Conservation (phyloP, 2,888 invertebrate genomes). For the Melanostoma scalare region DNA sequence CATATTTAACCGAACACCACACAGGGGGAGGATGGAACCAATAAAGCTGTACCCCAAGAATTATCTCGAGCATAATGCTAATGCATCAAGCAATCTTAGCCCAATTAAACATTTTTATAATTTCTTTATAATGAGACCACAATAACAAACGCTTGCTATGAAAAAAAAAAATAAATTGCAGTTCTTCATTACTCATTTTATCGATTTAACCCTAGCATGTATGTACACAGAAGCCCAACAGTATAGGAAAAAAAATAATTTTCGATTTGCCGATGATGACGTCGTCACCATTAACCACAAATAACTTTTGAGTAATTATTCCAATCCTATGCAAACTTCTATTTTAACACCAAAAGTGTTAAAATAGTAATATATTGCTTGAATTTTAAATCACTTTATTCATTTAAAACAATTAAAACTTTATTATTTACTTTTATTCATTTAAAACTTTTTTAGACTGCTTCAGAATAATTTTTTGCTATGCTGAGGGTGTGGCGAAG, state of each 20-base stretch:
- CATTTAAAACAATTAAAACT: too few species aligned
- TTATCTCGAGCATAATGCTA: conserved; percentile 19
- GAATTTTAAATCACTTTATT: not conserved
- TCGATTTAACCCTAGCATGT: conserved; percentile 59
- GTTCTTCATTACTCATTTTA: conserved; percentile 60
- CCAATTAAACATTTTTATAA: not conserved
- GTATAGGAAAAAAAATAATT: conserved; percentile 32
- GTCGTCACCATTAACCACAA: conserved; percentile 56
- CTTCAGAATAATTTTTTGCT: conserved; percentile 32
- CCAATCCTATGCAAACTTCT: not conserved
- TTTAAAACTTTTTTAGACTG: not conserved
- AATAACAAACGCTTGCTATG: not conserved
- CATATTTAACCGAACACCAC: conserved; percentile 42
- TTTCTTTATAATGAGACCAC: conserved; percentile 8
- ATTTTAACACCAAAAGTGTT: not conserved
- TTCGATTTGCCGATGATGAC: conserved; percentile 69
- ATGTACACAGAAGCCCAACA: conserved; percentile 41
- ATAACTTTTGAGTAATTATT: conserved; percentile 30
- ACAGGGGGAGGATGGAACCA: conserved; percentile 41
- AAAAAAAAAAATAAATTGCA: too few species aligned
- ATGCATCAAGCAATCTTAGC: conserved; percentile 13
- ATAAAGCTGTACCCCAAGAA: conserved; percentile 47
- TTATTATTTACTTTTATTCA: too few species aligned
- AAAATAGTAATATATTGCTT: not conserved
- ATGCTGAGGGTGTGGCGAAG: conserved; percentile 79